Base-by-base conservation (phyloP, 1,140 invertebrate species). In the Magallana angulata region DNA sequence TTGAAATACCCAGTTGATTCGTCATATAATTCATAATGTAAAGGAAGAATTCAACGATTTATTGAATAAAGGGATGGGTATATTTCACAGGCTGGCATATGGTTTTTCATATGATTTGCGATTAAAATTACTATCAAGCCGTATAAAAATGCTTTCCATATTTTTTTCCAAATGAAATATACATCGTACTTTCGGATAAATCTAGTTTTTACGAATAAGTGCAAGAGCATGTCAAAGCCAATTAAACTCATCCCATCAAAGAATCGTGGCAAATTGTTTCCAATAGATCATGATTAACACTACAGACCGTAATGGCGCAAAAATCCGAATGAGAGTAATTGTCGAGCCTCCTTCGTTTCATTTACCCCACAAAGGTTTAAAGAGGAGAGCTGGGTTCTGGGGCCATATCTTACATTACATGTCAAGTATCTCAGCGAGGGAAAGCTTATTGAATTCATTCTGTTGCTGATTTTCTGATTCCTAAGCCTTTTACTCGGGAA, bases 401-500 rank as follows among this genome's bases (percentile, higher is more conserved):
- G 9, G 68, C 24, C 14, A 76, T 76, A 76, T 71, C 64, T 71
- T 30, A 71, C 64, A 71, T 71, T 71, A 71, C 64, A 18, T 24
- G 24, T 76, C 68, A 30, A 76, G 68, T 76, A 76, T 30, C 68
- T 7, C 68, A 71, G 68, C 68, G 9, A 3, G 68, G 5, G 68
- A 76, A 30, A 18, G 5, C 68, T 24, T 76, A 8, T 12, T 76
- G 24, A 76, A 76, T 18, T 36, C 68, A 36, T 76, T 76, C 30
- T 76, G 24, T 24, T 76, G 64, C 18, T 71, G 9, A 24, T 71
- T 18, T 71, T 71, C 11, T 71, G 64, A 76, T 76, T 76, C 68
- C 24, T 24, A 76, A 76, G 68, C 68, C 68, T 76, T 76, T 76
- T 36, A 76, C 68, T 76, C 12, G 36, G 68, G 68, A 76, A 76